phyloP scores from a whole-genome alignment of 92 coral and sea anemone genomes.

The Actinostola sp. region DNA sequence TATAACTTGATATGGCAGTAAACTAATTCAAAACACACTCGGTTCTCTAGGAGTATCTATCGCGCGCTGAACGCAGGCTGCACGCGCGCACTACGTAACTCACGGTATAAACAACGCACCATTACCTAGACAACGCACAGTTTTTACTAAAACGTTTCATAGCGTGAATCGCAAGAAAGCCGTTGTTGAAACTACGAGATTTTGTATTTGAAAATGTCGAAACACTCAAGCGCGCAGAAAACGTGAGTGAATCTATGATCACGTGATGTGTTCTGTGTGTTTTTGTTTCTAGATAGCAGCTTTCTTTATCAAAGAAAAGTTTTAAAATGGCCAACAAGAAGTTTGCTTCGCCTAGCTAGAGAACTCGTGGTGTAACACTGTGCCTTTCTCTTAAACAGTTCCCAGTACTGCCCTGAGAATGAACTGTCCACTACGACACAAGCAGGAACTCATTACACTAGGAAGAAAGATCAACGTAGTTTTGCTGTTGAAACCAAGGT shows the following conservation, averaged over 20 bases:
- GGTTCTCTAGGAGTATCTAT: neutral
- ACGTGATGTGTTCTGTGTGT: neutral
- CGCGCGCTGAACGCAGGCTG: too few species aligned
- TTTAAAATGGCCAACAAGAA: neutral
- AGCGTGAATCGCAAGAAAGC: neutral
- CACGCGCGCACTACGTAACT: too few species aligned
- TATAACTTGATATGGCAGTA: too few species aligned
- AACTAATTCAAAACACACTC: conserved; percentile 1
- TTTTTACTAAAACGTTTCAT: conserved; percentile 2
- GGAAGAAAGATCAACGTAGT: neutral
- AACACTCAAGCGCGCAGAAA: neutral
- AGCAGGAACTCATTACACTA: neutral
- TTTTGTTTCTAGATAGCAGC: neutral
- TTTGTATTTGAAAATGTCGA: conserved; percentile 16
- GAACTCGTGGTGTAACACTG: neutral
- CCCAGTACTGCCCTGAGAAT: neutral
- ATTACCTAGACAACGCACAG: conserved; percentile 30
- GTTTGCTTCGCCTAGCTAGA: neutral
- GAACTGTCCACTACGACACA: neutral
- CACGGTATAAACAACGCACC: conserved; percentile 13
- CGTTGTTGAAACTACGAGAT: conserved; percentile 11
- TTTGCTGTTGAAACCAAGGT: neutral
- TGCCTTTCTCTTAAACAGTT: neutral
- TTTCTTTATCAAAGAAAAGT: neutral
- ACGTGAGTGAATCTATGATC: conserved; percentile 4